Conservation (phyloP, 2,113 vertebrate genomes). For the Melanerpes formicivorus region DNA sequence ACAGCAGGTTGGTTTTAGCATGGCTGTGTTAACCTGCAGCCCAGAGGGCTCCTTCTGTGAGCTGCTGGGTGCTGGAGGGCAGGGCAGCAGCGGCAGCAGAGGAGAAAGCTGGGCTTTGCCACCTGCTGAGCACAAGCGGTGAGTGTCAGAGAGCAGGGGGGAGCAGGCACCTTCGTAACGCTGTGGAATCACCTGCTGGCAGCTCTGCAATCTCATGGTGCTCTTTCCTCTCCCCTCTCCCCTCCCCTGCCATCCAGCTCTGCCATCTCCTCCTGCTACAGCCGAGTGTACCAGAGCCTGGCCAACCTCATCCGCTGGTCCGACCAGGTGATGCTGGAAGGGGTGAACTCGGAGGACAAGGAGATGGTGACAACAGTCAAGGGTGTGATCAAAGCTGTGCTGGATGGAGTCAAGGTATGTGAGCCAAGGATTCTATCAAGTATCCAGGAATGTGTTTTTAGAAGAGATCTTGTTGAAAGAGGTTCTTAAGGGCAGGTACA, state of each 20-base stretch:
- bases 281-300: constrained; percentile 95
- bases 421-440: background rate
- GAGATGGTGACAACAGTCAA: constrained; percentile 91
- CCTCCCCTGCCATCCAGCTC: constrained; percentile 75
- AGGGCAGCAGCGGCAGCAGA: background rate
- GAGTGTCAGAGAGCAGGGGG: background rate
- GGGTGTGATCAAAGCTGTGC: constrained; percentile 94
- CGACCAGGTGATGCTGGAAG: constrained; percentile 97
- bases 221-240: background rate
- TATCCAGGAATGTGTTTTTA: background rate
- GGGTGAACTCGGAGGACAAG: constrained; percentile 93
- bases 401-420: constrained; percentile 96
- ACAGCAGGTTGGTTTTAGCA: background rate
- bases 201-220: background rate
- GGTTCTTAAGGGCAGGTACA: background rate
- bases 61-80: background rate
- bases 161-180: background rate
- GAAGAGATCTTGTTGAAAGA: background rate
- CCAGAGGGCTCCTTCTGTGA: background rate
- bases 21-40: background rate
- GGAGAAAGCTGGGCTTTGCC: background rate
- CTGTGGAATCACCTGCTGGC: background rate
- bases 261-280: constrained; percentile 94
- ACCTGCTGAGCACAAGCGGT: background rate
- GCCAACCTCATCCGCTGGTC: constrained; percentile 98